Evolutionary conservation across 2,888 invertebrate species (phyloP).

Genomic region (Scaptomyza caliginosa): DNA sequence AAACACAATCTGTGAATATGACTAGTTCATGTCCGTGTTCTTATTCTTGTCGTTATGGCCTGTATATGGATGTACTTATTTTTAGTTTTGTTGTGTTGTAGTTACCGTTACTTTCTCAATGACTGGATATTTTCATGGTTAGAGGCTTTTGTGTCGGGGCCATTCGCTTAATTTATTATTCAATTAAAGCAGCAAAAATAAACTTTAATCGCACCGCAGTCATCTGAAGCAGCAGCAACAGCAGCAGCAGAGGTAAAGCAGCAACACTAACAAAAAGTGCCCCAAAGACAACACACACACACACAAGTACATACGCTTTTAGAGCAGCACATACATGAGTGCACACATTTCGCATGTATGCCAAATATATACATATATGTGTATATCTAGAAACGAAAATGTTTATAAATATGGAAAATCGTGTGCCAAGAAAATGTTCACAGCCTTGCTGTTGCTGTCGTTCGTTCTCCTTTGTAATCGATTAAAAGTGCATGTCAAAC

Average conservation of each 20-base stretch:
- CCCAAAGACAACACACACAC: constrained; percentile 43
- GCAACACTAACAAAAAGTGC: constrained; percentile 37
- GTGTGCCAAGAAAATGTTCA: constrained; percentile 70
- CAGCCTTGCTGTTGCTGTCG: constrained; percentile 29
- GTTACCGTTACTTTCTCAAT: constrained; percentile 49
- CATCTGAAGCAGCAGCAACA: constrained; percentile 49
- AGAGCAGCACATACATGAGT: constrained; percentile 11
- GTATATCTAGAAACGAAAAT: constrained; percentile 28
- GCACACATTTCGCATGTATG: constrained; percentile 28
- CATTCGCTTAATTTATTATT: constrained; percentile 77
- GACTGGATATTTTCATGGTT: constrained; percentile 34
- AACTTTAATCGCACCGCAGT: constrained; percentile 70
- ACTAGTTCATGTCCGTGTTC: constrained; percentile 9
- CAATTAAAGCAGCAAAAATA: constrained; percentile 77
- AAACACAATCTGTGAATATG: constrained; percentile 5
- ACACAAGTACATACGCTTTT: constrained; percentile 16
- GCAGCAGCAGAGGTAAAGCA: background rate
- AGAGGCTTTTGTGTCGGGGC: constrained; percentile 45
- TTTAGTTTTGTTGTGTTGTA: constrained; percentile 20
- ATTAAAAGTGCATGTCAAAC: constrained; percentile 79
- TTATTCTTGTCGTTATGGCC: constrained; percentile 19
- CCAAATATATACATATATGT: constrained; percentile 38
- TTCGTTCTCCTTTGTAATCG: constrained; percentile 68
- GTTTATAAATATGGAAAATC: constrained; percentile 72
- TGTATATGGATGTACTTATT: constrained; percentile 16